These are phyloP conservation scores for Alsophila aescularia DNA, from an alignment of 2,888 invertebrate species.

Conservation along the genomic window DNA sequence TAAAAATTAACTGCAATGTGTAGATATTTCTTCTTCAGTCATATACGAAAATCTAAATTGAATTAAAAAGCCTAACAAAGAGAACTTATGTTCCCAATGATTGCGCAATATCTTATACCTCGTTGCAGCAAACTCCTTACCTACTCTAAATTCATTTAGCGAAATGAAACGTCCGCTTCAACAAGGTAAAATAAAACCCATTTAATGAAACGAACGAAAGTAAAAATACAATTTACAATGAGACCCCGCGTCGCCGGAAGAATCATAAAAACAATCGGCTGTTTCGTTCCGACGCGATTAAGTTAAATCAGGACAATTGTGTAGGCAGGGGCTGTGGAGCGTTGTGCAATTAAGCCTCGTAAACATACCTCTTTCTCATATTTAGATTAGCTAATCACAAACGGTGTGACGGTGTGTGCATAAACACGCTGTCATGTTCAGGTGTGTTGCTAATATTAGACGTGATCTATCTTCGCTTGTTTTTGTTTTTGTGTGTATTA, in stretches of 20 bases:
- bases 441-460: constrained; percentile 13
- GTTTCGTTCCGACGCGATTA: constrained; percentile 43
- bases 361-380: constrained; percentile 11
- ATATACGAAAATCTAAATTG: constrained; percentile 1
- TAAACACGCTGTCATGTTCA: constrained; percentile 4
- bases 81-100: constrained; percentile 6
- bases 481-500: not conserved
- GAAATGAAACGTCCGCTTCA: constrained; percentile 29
- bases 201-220: constrained; percentile 31
- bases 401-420: constrained; percentile 2
- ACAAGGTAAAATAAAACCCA: constrained; percentile 24
- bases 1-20: too few species aligned
- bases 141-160: constrained; percentile 25
- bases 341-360: constrained; percentile 34
- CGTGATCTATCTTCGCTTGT: constrained; percentile 6
- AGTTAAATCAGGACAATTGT: constrained; percentile 44
- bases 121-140: constrained; percentile 6
- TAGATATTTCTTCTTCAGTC: too few species aligned
- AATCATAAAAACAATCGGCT: constrained; percentile 45
- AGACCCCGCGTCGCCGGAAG: constrained; percentile 28
- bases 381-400: constrained; percentile 14
- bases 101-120: constrained; percentile 15
- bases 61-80: constrained; percentile 3
- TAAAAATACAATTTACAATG: constrained; percentile 29
- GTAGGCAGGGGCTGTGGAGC: constrained; percentile 32